Percentiles rank a stretch among this genome's conserved stretches.
Conservation (phyloP, 2,113 vertebrate genomes). For the Tylochromis polylepis region DNA sequence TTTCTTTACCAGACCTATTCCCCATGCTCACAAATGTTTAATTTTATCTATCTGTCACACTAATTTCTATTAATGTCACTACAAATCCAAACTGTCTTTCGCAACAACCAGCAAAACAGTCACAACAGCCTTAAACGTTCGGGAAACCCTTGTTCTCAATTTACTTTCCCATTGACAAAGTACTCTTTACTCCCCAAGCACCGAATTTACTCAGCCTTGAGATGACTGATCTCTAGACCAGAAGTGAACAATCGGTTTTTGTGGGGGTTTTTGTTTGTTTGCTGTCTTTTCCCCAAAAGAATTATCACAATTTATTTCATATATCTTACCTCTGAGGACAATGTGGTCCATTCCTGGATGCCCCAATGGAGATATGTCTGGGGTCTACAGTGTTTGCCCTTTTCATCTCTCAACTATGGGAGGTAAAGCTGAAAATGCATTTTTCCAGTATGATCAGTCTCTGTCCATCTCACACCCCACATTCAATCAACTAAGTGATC, state of each 20-base stretch:
- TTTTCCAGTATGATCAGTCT: neutral
- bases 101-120: neutral
- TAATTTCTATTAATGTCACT: neutral
- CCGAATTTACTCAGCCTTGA: neutral
- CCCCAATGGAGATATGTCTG: neutral
- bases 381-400: neutral
- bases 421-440: neutral
- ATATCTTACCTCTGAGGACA: neutral
- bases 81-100: neutral
- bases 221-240: neutral
- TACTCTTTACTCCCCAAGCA: neutral
- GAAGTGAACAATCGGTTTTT: neutral
- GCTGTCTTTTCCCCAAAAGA: neutral
- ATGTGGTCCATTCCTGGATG: neutral
- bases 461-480: neutral
- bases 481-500: neutral
- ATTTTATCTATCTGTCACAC: neutral
- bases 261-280: neutral
- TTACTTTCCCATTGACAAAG: neutral
- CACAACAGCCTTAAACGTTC: neutral
- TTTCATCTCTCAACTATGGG: neutral
- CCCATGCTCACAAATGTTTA: neutral
- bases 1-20: neutral
- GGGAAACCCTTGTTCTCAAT: neutral
- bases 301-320: neutral